These are phyloP conservation scores for Kuschelorhynchus macadamiae DNA, from an alignment of 2,888 invertebrate genomes.

Conservation along the genomic window DNA sequence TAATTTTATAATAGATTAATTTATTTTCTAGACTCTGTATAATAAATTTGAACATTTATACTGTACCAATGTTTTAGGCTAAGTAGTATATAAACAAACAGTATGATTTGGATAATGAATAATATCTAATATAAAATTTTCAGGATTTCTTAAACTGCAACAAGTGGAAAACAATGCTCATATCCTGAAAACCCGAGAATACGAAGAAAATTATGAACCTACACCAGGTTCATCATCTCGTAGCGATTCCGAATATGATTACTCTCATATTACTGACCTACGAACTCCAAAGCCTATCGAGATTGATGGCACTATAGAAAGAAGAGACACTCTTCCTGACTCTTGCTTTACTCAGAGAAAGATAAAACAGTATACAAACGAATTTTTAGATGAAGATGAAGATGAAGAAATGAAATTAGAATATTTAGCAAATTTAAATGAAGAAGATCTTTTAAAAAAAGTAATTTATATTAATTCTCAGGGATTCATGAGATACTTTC, in stretches of 20 bases:
- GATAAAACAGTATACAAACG: conserved; percentile 39
- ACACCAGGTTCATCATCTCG: conserved; percentile 48
- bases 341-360: conserved; percentile 67
- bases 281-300: conserved; percentile 55
- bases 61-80: too few relatives aligned
- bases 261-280: conserved; percentile 53
- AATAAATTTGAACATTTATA: too few relatives aligned
- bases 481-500: conserved; percentile 80
- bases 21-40: too few relatives aligned
- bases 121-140: too few relatives aligned
- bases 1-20: too few relatives aligned
- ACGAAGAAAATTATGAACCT: conserved; percentile 45
- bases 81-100: too few relatives aligned
- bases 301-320: conserved; percentile 40
- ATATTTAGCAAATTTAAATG: conserved; percentile 33
- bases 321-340: conserved; percentile 71
- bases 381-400: conserved; percentile 34
- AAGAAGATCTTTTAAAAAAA: conserved; percentile 58
- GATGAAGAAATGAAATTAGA: conserved; percentile 23
- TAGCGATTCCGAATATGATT: conserved; percentile 53
- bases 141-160: conserved; percentile 53
- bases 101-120: too few relatives aligned
- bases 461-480: conserved; percentile 75
- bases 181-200: conserved; percentile 30
- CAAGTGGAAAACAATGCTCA: conserved; percentile 50